These are phyloP conservation scores for Metopia argyrocephala DNA, from an alignment of 2,888 invertebrate species.

Conservation along the genomic window DNA sequence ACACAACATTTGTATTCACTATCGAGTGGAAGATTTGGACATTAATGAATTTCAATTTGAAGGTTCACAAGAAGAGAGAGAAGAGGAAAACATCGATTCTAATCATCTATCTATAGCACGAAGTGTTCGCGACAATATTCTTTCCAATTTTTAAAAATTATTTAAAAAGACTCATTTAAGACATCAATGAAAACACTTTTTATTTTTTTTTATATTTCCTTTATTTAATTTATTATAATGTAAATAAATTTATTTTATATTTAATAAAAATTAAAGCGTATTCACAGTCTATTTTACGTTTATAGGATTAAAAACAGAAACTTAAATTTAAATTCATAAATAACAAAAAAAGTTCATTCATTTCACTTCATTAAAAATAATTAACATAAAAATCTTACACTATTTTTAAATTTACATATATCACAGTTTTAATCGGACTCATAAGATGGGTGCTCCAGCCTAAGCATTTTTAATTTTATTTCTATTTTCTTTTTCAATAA, in stretches of 20 bases:
- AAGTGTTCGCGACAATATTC: constrained; percentile 9
- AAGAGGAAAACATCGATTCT: constrained; percentile 22
- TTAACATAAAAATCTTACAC: not conserved
- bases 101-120: constrained; percentile 12
- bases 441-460: not conserved
- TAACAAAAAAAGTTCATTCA: too few relatives aligned
- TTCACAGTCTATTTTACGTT: not conserved
- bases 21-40: constrained; percentile 24
- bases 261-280: constrained; percentile 16
- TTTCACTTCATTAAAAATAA: not conserved
- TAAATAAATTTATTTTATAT: not conserved
- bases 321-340: not conserved
- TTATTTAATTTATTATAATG: too few relatives aligned
- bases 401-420: not conserved
- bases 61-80: constrained; percentile 25
- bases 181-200: constrained; percentile 9
- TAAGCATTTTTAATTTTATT: constrained; percentile 7
- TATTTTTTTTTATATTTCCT: not conserved
- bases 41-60: constrained; percentile 10
- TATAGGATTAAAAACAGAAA: too few relatives aligned
- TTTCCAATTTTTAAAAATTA: not conserved
- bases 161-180: not conserved
- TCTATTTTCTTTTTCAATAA: constrained; percentile 1
- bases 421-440: not conserved
- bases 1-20: constrained; percentile 45